Evolutionary conservation across 2,888 invertebrate genomes (phyloP), one percentile per base, ranked within the genome.

Genomic region (Drosophila merina): DNA sequence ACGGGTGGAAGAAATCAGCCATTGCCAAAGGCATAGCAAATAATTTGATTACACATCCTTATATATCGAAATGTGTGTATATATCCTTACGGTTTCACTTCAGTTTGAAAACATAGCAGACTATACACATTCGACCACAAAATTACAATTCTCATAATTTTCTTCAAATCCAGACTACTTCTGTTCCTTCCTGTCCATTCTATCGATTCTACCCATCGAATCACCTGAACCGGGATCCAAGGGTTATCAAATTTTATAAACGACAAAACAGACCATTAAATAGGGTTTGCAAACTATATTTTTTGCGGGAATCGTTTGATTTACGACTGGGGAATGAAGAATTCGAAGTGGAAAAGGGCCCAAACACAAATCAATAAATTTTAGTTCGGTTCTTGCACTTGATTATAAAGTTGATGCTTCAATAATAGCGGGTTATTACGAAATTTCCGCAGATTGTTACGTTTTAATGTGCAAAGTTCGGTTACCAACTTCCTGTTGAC

Each of bases 91-190:
- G 20, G 20, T 36, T 1, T 36, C 36, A 36, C 36, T 12, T 36
- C 5, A n/a, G 36, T 60, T 30, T 57, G 81, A 75, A 85, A 67
- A 77, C 74, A 73, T 58, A 73, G 71, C 69, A 57, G 57, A 48
- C 66, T 69, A 73, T 20, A 20, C 20, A 14, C 20, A 20, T 20
- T 20, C 20, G 20, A 20, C 20, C 20, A 20, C 20, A 20, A 20
- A 20, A 83, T 82, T 89, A 90, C 89, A 90, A 90, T 90, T 90
- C 90, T 86, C 88, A 90, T 90, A 90, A 90, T 90, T 90, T 89
- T 72, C 74, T 10, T 50, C 20, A 44, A 47, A 54, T 36, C 49
- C 52, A 38, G 57, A 55, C 48, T 82, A 52, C 57, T 72, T 57
- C 44, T 48, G 52, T 12, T 44, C 73, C 52, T 51, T 56, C 31